Evolutionary conservation across 2,797 vertebrate species (phyloP).

Genomic region (Esox masquinongy): DNA sequence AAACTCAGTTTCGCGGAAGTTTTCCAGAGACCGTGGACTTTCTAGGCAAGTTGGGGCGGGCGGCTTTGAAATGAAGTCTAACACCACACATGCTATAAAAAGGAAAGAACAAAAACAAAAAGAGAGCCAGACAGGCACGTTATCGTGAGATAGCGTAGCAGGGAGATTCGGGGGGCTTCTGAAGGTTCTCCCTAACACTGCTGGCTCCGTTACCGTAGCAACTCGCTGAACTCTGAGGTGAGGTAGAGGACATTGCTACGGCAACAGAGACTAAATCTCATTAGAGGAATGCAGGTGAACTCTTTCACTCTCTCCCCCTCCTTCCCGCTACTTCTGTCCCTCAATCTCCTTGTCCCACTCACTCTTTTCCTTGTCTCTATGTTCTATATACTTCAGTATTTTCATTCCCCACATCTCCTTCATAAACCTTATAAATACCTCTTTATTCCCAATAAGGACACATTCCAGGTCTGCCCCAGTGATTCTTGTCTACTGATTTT

Average conservation of each 20-base stretch:
- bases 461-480: conserved; percentile 10
- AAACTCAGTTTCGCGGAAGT: no score
- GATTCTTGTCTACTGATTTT: conserved; percentile 39
- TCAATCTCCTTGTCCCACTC: conserved; percentile 13
- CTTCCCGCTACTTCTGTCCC: conserved; percentile 10
- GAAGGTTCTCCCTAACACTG: conserved; percentile 41
- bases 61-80: conserved; percentile 41
- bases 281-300: conserved; percentile 67
- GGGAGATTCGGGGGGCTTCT: conserved; percentile 16
- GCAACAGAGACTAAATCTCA: conserved; percentile 58
- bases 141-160: conserved; percentile 25
- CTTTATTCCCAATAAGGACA: conserved; percentile 29
- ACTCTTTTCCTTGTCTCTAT: no score
- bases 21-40: no score
- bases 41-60: no score
- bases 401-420: no score
- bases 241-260: conserved; percentile 62
- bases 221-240: conserved; percentile 53
- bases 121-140: conserved; percentile 46
- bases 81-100: conserved; percentile 26
- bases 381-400: no score
- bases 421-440: conserved; percentile 36
- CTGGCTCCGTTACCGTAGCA: conserved; percentile 58
- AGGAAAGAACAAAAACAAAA: conserved; percentile 34
- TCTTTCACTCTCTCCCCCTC: conserved; percentile 16